A percentile compares a stretch with the other conserved stretches of the same genome.
Conservation (phyloP, 64 coral and sea anemone genomes). For the Montipora cactus region DNA sequence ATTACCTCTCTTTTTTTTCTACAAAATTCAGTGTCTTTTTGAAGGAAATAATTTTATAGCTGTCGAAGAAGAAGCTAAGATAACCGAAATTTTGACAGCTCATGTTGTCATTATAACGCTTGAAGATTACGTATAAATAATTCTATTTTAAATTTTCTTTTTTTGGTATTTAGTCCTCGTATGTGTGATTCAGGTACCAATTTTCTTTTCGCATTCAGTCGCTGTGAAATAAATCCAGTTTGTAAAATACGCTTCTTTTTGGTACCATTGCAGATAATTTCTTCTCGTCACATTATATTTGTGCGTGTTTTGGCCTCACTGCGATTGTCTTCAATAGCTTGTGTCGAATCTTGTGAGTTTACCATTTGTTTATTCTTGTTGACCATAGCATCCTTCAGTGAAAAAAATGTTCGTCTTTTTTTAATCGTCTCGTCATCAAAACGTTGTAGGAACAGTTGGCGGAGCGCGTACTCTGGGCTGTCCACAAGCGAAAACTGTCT, state of each 20-base stretch:
- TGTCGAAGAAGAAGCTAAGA: slow-evolving; percentile 36
- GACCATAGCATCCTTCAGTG: not conserved
- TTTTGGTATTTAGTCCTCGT: not conserved
- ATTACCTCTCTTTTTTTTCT: slow-evolving; percentile 42
- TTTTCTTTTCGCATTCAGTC: not conserved
- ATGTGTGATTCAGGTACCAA: not conserved
- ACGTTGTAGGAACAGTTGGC: not conserved
- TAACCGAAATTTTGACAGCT: slow-evolving; percentile 48
- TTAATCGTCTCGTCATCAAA: not conserved
- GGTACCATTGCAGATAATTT: not conserved
- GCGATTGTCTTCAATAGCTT: slow-evolving; percentile 17
- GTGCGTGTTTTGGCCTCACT: slow-evolving; percentile 18
- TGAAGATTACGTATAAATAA: slow-evolving; percentile 56
- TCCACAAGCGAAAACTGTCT: slow-evolving; percentile 47
- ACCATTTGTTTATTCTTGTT: slow-evolving; percentile 29
- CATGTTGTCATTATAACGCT: slow-evolving; percentile 32
- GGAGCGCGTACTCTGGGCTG: slow-evolving; percentile 29
- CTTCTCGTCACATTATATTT: not conserved
- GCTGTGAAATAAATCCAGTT: not conserved
- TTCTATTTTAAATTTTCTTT: slow-evolving; percentile 36
- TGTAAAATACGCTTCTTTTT: not conserved
- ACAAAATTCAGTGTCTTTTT: slow-evolving; percentile 45
- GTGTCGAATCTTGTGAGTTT: slow-evolving; percentile 17
- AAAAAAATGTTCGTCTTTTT: slow-evolving; percentile 2
- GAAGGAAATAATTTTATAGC: slow-evolving; percentile 36